Evolutionary conservation across 2,888 invertebrate species (phyloP).

Genomic region (Melipona beecheii): DNA sequence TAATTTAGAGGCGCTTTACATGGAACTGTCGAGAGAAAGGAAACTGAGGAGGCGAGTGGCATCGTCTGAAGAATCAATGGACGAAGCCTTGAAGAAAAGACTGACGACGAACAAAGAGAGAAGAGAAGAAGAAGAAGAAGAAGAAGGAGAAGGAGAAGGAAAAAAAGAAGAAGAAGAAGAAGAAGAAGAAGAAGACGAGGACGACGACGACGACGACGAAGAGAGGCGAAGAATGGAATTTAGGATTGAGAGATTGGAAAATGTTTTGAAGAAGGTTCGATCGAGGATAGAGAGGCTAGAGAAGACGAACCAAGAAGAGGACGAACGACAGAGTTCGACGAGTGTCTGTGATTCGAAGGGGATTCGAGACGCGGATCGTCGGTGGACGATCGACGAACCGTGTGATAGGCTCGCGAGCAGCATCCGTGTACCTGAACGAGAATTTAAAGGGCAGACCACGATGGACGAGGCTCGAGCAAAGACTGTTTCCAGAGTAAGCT

Average conservation of each 20-base stretch:
- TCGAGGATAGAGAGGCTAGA: conserved; percentile 50
- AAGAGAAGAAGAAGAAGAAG: too few relatives aligned
- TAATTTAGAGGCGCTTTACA: conserved; percentile 77
- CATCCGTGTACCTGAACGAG: conserved; percentile 45
- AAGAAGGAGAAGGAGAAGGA: too few relatives aligned
- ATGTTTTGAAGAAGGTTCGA: conserved; percentile 50
- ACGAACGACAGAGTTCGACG: neutral
- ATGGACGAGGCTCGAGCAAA: conserved; percentile 18
- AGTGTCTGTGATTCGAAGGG: conserved; percentile 4
- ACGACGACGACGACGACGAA: neutral
- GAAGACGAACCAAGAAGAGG: conserved; percentile 23
- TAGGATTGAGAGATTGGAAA: conserved; percentile 68
- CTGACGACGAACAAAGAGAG: conserved; percentile 16
- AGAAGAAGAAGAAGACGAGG: too few relatives aligned
- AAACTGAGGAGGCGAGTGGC: conserved; percentile 12
- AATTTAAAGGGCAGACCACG: conserved; percentile 12
- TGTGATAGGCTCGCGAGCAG: conserved; percentile 29
- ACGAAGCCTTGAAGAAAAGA: conserved; percentile 34
- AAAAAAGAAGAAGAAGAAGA: too few relatives aligned
- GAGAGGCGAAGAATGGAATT: conserved; percentile 47
- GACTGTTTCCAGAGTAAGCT: conserved; percentile 16
- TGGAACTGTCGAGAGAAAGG: conserved; percentile 71
- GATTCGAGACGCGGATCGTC: neutral
- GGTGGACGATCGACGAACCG: neutral
- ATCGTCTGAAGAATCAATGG: conserved; percentile 5